Percentiles rank a stretch among this genome's conserved stretches.
These are phyloP conservation scores for Bubalus kerabau DNA, from an alignment of 2,113 vertebrate genomes.

Conservation along the genomic window DNA sequence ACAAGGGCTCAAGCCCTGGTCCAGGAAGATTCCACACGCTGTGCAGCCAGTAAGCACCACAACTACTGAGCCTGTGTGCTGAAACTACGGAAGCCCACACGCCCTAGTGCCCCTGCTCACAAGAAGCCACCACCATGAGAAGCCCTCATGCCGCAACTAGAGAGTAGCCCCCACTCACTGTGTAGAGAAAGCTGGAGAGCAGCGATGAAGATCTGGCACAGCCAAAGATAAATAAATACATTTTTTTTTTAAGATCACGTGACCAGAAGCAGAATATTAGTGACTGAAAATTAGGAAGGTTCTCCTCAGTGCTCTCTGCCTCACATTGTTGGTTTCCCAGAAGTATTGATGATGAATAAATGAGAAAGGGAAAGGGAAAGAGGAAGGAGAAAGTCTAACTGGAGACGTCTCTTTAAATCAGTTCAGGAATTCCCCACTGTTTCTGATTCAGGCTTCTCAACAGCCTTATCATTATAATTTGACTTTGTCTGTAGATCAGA, in stretches of 20 bases:
- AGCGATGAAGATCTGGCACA: rapidly evolving
- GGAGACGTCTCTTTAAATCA: background rate
- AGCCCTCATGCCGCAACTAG: background rate
- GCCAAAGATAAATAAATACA: background rate
- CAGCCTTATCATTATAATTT: background rate
- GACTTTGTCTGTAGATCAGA: background rate
- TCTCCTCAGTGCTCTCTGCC: background rate
- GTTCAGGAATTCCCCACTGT: background rate
- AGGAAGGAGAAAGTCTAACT: background rate
- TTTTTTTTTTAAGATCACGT: background rate
- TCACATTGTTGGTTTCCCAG: background rate
- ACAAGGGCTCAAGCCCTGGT: background rate
- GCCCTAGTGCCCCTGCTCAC: background rate
- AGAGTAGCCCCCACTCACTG: rapidly evolving
- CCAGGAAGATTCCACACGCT: background rate
- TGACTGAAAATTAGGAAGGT: background rate
- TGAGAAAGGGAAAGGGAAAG: background rate
- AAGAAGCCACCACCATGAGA: background rate
- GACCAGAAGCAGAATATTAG: background rate
- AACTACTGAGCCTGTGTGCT: background rate
- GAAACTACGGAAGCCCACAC: background rate
- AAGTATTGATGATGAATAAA: background rate
- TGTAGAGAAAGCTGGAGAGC: background rate
- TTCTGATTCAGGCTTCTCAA: background rate
- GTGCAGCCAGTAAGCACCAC: background rate